Conservation (phyloP, 2,113 vertebrate genomes). For the Zosterops hypoxanthus region DNA sequence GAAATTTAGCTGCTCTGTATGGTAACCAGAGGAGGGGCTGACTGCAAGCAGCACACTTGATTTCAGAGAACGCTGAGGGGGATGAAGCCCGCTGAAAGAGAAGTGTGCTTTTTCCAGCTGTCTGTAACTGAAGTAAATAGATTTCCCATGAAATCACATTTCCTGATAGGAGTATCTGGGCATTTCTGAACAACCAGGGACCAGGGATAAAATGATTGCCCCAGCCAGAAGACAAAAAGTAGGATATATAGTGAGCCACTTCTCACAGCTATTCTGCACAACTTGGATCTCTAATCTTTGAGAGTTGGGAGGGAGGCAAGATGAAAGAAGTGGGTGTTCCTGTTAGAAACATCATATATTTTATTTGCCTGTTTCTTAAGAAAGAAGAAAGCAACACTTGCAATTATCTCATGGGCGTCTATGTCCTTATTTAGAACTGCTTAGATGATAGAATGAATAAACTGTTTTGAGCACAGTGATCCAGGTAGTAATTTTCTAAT, state of each 20-base stretch:
- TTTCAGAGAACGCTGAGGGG: not conserved
- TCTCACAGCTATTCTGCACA: not conserved
- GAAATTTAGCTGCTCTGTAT: not conserved
- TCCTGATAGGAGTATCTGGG: not conserved
- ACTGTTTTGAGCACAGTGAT: conserved; percentile 6
- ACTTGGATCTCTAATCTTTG: not conserved
- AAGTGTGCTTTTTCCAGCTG: not conserved
- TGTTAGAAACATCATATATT: not conserved
- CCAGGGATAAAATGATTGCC: not conserved
- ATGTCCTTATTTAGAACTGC: conserved; percentile 20
- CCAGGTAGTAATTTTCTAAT: not conserved
- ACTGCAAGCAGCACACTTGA: not conserved
- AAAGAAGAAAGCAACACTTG: not conserved
- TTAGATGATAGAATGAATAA: conserved; percentile 49
- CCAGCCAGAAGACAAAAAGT: not conserved
- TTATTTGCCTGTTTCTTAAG: conserved; percentile 18
- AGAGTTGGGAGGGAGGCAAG: not conserved
- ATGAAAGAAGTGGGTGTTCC: not conserved
- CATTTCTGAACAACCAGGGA: not conserved
- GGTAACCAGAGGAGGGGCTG: not conserved
- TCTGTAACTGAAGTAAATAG: not conserved
- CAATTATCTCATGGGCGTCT: not conserved
- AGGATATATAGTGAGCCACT: not conserved
- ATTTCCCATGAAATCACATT: not conserved
- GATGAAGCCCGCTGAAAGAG: not conserved